phyloP scores from a whole-genome alignment of 2,888 invertebrate genomes.

The Drosophila leonis region DNA sequence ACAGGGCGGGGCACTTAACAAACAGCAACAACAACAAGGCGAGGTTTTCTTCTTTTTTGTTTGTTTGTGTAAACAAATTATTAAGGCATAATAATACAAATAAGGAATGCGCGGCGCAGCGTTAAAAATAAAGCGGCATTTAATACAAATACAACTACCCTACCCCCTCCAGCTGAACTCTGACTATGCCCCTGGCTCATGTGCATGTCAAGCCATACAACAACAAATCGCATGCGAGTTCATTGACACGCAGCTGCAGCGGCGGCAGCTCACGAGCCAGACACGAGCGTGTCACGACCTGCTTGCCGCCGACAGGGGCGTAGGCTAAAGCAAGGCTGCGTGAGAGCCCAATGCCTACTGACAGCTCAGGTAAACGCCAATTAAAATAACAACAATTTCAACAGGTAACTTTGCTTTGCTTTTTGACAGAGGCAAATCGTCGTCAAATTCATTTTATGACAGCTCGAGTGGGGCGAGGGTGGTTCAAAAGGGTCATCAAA shows the following conservation, averaged over 20 bases:
- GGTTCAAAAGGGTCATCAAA: conserved; percentile 21
- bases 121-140: conserved; percentile 72
- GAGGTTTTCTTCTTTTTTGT: conserved; percentile 44
- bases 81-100: conserved; percentile 71
- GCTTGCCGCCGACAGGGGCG: background rate
- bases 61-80: conserved; percentile 74
- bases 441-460: conserved; percentile 54
- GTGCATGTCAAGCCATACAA: conserved; percentile 68
- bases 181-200: conserved; percentile 6
- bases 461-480: background rate
- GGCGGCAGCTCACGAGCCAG: conserved; percentile 38
- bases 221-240: conserved; percentile 75
- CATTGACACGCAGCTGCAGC: conserved; percentile 72
- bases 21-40: conserved; percentile 30
- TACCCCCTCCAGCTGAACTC: background rate
- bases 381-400: conserved; percentile 72
- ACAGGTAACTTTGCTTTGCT: conserved; percentile 65
- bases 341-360: conserved; percentile 13
- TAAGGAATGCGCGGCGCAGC: conserved; percentile 42
- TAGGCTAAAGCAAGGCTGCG: background rate
- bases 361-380: conserved; percentile 65
- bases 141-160: conserved; percentile 48
- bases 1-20: conserved; percentile 46
- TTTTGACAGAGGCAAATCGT: conserved; percentile 25
- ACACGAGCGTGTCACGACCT: conserved; percentile 53